Evolutionary conservation across 2,113 vertebrate species (phyloP).

Genomic region (Anseranas semipalmata): DNA sequence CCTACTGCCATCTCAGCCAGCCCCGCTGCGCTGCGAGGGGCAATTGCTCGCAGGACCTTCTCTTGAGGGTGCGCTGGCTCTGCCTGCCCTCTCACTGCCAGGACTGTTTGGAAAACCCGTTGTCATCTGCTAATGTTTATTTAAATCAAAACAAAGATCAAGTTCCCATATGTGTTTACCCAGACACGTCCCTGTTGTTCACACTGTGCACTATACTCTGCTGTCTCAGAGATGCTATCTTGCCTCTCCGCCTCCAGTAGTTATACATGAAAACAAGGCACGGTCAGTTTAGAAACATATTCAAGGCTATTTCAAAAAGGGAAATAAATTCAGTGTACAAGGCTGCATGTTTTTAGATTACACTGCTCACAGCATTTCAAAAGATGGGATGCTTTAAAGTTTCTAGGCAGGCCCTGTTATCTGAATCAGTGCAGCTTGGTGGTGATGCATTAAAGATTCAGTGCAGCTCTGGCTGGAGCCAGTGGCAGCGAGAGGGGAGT

Average conservation of each 20-base stretch:
- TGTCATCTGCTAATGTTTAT: neutral
- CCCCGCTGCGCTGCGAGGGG: neutral
- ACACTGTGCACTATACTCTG: accelerated
- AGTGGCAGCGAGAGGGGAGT: neutral
- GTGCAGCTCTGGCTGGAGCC: neutral
- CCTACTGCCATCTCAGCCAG: neutral
- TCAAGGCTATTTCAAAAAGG: slow-evolving; percentile 15
- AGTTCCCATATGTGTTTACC: neutral
- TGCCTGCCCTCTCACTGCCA: neutral
- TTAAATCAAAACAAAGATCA: neutral
- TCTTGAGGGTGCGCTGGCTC: accelerated
- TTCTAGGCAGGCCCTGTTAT: neutral
- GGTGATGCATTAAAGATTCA: accelerated
- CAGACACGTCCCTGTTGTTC: neutral
- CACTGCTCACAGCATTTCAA: neutral
- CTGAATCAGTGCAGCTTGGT: accelerated
- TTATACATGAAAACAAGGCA: neutral
- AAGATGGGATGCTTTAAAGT: neutral
- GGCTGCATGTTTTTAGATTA: neutral
- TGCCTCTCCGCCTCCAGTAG: neutral
- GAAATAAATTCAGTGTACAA: neutral
- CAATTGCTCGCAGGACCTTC: neutral
- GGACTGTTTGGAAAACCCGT: neutral
- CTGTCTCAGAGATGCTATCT: neutral
- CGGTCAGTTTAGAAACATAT: neutral